Evolutionary conservation across 2,888 invertebrate species (phyloP), one percentile per base, ranked within the genome.

Genomic region (Baronia brevicornis): DNA sequence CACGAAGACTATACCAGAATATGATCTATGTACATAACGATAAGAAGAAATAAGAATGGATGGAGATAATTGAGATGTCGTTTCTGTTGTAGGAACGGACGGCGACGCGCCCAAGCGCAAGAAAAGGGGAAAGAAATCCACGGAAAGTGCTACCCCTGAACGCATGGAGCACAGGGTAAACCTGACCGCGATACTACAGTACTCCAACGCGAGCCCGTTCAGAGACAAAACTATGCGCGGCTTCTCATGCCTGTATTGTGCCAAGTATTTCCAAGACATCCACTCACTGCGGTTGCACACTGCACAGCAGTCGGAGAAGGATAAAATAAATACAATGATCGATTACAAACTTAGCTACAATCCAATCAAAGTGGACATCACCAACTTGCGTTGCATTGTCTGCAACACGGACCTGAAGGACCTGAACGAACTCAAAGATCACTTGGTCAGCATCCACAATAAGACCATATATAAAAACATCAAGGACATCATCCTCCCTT

Each of bases 81-180:
- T 79, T 79, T 74, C 68, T 80, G 80, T 82, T 82, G 64, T 82
- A 82, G 82, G 79, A 70, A 68, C 67, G 63, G 69, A 62, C 50
- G 64, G 56, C 54, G 72, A 49, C 57, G 54, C 54, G 58, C 61
- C 62, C 56, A 77, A 75, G 59, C 61, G 63, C 62, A 74, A 60
- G 56, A 74, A 63, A 70, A 70, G 60, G 69, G 73, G 69, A 74
- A 72, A 70, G 63, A 77, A 68, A 60, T 57, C 65, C 5, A 70
- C 71, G 41, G 65, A 58, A 36, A 79, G 79, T 61, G 82, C 82
- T 2, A 84, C 82, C 5, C 84, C 84, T 3, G 82, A 84, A 48
- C 70, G 84, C 41, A 68, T 72, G 32, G 78, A 84, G 47, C 84
- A 84, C 67, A 80, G 84, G 41, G 77, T 82, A 38, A 84, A 84